Base-by-base conservation (phyloP, 2,888 invertebrate species). In the Charanyca ferruginea region DNA sequence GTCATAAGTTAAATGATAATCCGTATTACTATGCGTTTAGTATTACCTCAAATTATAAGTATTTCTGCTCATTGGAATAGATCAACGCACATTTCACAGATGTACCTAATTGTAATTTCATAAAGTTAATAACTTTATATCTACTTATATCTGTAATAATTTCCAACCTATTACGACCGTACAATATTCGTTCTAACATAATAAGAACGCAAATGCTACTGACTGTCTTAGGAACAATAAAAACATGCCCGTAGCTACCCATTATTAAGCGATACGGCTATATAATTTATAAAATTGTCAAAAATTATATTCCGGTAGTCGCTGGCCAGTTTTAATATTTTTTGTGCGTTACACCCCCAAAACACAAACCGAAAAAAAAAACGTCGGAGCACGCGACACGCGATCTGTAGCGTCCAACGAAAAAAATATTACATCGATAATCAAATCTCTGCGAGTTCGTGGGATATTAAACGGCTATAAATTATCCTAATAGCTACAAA, bases 221-320 rank as follows among this genome's bases (percentile, higher is more conserved):
- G 69, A 77, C 73, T 80, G 59, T 74, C 76, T 66, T 70, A 73
- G 64, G 67, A 62, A 70, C 75, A 80, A 76, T 79, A 78, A 76
- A 79, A 78, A 81, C 74, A 82, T 77, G 85, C 85, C 90, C 88
- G 85, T 87, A 91, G 90, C 91, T 87, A 89, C 89, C 90, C 88
- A 92, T 93, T 92, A 91, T 89, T 84, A 89, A 89, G 87, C 86
- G 89, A 92, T 92, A 90, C 88, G 87, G 62, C 89, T 85, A 88
- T 94, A 91, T 95, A 95, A 95, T 95, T 95, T 94, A 92, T 92
- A 80, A 95, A 95, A 95, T 95, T 94, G 94, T 87, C 94, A 93
- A 93, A 93, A 95, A 94, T 94, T 93, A 94, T 93, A 94, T 95
- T 95, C 94, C 95, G 88, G 95, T 95, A 95, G 95, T 95, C 95